Percentiles rank a stretch among this genome's conserved stretches.
phyloP scores from a whole-genome alignment of 2,888 invertebrate genomes.

The Xylota segnis region DNA sequence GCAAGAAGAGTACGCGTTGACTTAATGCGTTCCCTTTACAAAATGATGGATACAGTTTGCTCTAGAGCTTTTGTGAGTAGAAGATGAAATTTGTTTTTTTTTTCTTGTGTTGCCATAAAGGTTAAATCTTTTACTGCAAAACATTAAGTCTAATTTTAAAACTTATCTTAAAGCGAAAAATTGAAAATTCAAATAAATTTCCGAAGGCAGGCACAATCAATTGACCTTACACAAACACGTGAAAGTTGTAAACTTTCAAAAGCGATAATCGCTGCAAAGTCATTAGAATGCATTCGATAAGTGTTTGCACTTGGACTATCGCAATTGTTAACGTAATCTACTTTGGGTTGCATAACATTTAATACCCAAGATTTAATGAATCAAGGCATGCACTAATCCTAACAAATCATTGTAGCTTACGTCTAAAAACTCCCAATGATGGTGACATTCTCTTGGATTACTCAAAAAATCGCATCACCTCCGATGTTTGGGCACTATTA shows the following conservation, averaged over 20 bases:
- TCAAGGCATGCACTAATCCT: background rate
- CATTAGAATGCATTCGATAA: background rate
- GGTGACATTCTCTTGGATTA: slow-evolving; percentile 97
- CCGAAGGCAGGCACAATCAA: background rate
- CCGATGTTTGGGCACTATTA: slow-evolving; percentile 90
- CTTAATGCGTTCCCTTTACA: too few relatives aligned
- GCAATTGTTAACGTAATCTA: background rate
- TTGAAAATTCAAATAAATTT: background rate
- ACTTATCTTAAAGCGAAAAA: background rate
- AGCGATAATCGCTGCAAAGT: background rate
- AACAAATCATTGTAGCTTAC: slow-evolving; percentile 86
- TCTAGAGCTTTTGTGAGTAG: too few relatives aligned
- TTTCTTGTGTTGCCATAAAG: too few relatives aligned
- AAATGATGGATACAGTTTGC: too few relatives aligned
- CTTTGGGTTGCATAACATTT: background rate
- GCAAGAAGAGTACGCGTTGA: too few relatives aligned
- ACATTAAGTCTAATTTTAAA: too few relatives aligned
- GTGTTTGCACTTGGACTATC: background rate
- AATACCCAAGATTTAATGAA: background rate
- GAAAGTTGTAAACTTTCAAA: slow-evolving; percentile 2
- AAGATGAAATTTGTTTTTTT: too few relatives aligned
- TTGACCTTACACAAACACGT: slow-evolving; percentile 13
- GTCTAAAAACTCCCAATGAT: slow-evolving; percentile 91
- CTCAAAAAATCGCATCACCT: slow-evolving; percentile 97
- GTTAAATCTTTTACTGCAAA: background rate